Evolutionary conservation across 2,888 invertebrate genomes (phyloP), one percentile per base, ranked within the genome.

Genomic region (Lasius platythorax): DNA sequence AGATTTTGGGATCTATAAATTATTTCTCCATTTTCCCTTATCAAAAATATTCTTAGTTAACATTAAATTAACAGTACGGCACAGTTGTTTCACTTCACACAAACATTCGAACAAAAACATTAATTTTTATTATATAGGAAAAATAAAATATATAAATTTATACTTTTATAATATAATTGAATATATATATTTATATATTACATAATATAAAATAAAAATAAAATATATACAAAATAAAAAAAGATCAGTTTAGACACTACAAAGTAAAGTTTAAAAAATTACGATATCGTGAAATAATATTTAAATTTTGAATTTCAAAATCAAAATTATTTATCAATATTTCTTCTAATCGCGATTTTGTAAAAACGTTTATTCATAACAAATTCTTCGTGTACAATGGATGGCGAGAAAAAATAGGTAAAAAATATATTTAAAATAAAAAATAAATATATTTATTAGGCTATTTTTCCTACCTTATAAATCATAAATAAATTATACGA

Each of bases 11-110:
- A 18, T 30, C 15, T 53, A 46, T 15, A 37, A 73, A 81, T 53
- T 67, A 79, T 72, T 70, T 72, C 61, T 61, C n/a, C 15, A 78
- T 68, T 78, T 78, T 78, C 43, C n/a, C 68, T 78, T 30, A 23
- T 8, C 2, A 30, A 28, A 37, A 30, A 30, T 9, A 15, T 78
- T 63, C 5, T 33, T n/a, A 30, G 12, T 28, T 43, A 78, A 56
- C n/a, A 53, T 40, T 78, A 37, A 23, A 50, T 18, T 18, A 15
- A 37, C 56, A 8, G 6, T 56, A 56, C 15, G 18, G 8, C 23
- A 18, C 37, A 28, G 11, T 33, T 23, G 50, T 28, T 53, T 66
- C 12, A 46, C 18, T 28, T 6, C 5, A 56, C 6, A 33, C 43
- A 15, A 12, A 46, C 4, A 43, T 43, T 43, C 3, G 8, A 8